These are phyloP conservation scores for Peromyscus eremicus DNA, from an alignment of 2,797 vertebrate genomes.

Conservation along the genomic window DNA sequence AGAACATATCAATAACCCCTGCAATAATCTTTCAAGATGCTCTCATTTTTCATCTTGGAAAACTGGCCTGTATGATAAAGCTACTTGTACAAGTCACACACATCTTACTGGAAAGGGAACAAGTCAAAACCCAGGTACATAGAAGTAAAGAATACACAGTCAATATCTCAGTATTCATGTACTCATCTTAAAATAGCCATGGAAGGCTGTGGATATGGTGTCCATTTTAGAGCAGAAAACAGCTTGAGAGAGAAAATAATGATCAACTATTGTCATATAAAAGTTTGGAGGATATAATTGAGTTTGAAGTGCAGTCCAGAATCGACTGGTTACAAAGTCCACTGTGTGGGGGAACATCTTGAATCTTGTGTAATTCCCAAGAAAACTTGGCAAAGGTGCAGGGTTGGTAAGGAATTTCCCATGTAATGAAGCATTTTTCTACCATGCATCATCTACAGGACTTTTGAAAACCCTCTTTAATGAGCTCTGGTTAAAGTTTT, in stretches of 20 bases:
- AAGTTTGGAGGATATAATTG: neutral
- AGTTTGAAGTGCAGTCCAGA: neutral
- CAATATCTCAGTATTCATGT: neutral
- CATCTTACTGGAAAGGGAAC: neutral
- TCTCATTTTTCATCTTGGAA: neutral
- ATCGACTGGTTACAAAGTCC: neutral
- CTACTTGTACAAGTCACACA: neutral
- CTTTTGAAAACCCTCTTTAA: neutral
- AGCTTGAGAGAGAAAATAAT: neutral
- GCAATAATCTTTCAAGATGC: neutral
- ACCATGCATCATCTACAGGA: neutral
- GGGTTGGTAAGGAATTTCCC: neutral
- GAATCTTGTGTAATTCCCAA: neutral
- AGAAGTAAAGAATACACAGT: neutral
- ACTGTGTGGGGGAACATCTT: neutral
- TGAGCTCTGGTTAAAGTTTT: conserved; percentile 1
- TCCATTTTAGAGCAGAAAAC: neutral
- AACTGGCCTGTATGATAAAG: neutral
- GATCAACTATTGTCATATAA: neutral
- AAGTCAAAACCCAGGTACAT: neutral
- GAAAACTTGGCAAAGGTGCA: neutral
- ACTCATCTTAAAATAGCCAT: neutral
- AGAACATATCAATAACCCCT: neutral
- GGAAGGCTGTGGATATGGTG: neutral
- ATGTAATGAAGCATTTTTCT: neutral